Evolutionary conservation across 2,797 vertebrate species (phyloP).

Genomic region (Cyclopterus lumpus): DNA sequence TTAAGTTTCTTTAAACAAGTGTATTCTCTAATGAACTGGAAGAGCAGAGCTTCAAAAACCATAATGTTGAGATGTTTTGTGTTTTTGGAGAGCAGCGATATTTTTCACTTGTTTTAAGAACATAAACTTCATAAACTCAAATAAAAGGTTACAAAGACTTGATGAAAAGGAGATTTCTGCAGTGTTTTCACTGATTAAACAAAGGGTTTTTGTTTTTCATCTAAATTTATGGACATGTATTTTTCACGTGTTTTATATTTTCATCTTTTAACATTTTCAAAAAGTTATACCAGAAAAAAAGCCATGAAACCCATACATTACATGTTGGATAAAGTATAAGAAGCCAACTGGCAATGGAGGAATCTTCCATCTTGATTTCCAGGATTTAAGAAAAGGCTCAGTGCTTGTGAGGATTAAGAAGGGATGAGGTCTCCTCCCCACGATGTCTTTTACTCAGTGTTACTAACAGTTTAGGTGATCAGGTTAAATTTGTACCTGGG

Average conservation of each 20-base stretch:
- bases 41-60: background rate
- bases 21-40: background rate
- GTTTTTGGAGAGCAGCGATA: background rate
- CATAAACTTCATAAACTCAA: background rate
- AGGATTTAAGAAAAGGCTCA: background rate
- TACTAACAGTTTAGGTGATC: conserved; percentile 43
- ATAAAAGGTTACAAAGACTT: background rate
- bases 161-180: conserved; percentile 1
- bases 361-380: background rate
- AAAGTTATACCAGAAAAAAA: background rate
- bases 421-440: conserved; percentile 20
- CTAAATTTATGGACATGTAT: background rate
- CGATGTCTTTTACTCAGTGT: background rate
- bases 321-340: background rate
- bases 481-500: conserved; percentile 50
- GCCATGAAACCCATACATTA: background rate
- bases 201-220: background rate
- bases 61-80: background rate
- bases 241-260: background rate
- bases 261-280: conserved; percentile 4
- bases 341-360: background rate
- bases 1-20: background rate
- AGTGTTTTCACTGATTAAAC: background rate
- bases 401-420: conserved; percentile 47
- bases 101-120: background rate